Evolutionary conservation across 2,888 invertebrate species (phyloP).

Genomic region (Polyploca ridens): DNA sequence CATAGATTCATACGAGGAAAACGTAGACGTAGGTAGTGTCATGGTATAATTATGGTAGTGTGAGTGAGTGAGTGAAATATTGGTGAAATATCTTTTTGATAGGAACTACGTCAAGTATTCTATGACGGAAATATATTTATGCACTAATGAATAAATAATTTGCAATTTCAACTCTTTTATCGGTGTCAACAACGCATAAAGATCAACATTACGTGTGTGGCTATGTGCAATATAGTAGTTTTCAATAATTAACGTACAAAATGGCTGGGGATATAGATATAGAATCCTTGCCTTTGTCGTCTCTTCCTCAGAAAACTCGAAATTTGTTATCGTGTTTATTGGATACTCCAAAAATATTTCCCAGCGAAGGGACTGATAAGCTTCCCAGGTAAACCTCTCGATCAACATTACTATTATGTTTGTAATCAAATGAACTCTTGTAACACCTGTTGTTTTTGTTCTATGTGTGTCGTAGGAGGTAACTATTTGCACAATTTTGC

Average conservation of each 20-base stretch:
- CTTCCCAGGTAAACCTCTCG: conserved; percentile 53
- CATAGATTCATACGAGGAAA: no score
- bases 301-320: conserved; percentile 73
- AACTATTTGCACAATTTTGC: neutral
- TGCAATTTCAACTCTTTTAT: neutral
- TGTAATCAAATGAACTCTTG: neutral
- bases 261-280: conserved; percentile 57
- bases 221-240: neutral
- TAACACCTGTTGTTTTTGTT: neutral
- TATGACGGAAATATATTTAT: neutral
- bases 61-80: no score
- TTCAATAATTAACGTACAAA: conserved; percentile 15
- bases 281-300: conserved; percentile 63
- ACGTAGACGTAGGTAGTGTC: no score
- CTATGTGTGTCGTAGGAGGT: neutral
- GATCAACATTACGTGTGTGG: neutral
- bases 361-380: conserved; percentile 77
- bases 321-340: conserved; percentile 84
- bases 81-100: no score
- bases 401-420: neutral
- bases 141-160: neutral
- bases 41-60: no score
- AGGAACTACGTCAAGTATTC: no score
- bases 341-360: conserved; percentile 87
- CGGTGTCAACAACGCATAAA: neutral